Evolutionary conservation across 2,113 vertebrate genomes (phyloP), one percentile per base, ranked within the genome.

Genomic region (Porphyrio hochstetteri): DNA sequence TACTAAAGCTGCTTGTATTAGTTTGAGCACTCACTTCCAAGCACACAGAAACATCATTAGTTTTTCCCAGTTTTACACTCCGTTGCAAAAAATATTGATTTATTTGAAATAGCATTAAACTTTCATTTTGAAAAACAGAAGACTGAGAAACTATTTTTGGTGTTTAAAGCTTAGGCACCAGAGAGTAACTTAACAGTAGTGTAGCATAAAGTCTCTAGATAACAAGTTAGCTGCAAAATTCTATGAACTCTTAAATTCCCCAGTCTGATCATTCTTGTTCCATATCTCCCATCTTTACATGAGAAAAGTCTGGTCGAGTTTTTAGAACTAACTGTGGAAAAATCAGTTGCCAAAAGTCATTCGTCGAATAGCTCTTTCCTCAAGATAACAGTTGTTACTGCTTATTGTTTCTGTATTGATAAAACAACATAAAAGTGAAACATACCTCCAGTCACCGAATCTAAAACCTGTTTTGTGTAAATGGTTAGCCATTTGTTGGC

Each of bases 361-460:
- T 56, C 38, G 33, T 46, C 70, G 25, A 65, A 27, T n/a, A 67
- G 13, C 16, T 79, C 40, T 80, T 82, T 63, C 53, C 4, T 48
- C 16, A 71, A 25, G 46, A 57, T 31, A 18, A 42, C 7, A 7
- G 5, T 19, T 71, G 12, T 80, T 76, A 27, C 14, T 67, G 31
- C 8, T 50, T 60, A 27, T 33, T 56, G 18, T 38, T 79, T 31
- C 10, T 64, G 50, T 0, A 0, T 40, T 50, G n/a, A 27, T 13
- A 44, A 3, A 52, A 40, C 35, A 77, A 24, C 9, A 35, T 20
- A 16, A 55, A 68, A 48, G 35, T 27, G 16, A 69, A 82, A 78
- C 28, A 24, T 29, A 19, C 10, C 4, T 72, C n/a, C 13, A 17
- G 28, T 23, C 56, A 65, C 20, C 46, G 40, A 61, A 29, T 35